A percentile compares a stretch with the other conserved stretches of the same genome.
Conservation (phyloP, 2,797 vertebrate genomes). For the Amniataba percoides region DNA sequence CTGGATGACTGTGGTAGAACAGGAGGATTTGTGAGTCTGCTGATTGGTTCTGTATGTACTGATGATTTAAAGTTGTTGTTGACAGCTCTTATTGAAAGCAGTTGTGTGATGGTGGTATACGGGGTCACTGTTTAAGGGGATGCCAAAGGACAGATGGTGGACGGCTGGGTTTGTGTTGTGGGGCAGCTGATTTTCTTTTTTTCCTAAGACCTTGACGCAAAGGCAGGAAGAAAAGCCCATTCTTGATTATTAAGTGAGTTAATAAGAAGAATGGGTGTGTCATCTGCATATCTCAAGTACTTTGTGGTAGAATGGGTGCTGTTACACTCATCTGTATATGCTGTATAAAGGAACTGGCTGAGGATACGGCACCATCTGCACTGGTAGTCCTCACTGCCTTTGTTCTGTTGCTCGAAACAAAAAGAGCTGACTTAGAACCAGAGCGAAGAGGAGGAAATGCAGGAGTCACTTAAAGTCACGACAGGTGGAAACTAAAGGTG, state of each 20-base stretch:
- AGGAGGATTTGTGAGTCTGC: constrained; percentile 19
- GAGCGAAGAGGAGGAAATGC: constrained; percentile 7
- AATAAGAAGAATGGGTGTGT: constrained; percentile 15
- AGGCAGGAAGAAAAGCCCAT: background rate
- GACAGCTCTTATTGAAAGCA: constrained; percentile 5
- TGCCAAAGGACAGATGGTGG: background rate
- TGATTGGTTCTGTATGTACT: constrained; percentile 21
- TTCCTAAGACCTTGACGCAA: constrained; percentile 11
- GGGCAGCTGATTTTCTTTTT: constrained; percentile 23
- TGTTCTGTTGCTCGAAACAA: constrained; percentile 8
- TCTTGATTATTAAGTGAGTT: constrained; percentile 22
- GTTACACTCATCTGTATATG: background rate
- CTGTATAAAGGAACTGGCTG: background rate
- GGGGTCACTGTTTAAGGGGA: constrained; percentile 5
- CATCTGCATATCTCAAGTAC: constrained; percentile 27
- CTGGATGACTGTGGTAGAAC: background rate
- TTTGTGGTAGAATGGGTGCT: background rate
- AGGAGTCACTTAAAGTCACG: background rate
- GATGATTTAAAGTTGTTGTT: constrained; percentile 15
- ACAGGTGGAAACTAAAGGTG: background rate
- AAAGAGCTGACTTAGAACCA: background rate
- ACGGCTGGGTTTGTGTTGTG: constrained; percentile 1
- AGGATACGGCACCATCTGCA: background rate
- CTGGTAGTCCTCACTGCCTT: background rate
- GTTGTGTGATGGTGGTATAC: constrained; percentile 1